Conservation (phyloP, 1,140 invertebrate species). For the Trypoxylus dichotomus region DNA sequence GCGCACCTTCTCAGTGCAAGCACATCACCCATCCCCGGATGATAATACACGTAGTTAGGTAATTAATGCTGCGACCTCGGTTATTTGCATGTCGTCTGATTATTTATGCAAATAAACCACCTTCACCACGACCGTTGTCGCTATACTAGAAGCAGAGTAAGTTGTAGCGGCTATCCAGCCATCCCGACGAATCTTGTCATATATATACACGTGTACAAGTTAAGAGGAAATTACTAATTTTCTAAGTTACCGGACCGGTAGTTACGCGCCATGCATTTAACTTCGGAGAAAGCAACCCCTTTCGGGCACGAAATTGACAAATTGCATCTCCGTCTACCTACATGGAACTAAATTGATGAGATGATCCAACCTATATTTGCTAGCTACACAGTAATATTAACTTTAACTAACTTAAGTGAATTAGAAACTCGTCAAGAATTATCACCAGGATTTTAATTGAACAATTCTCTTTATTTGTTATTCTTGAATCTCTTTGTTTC, state of each 20-base stretch:
- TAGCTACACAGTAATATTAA: slow-evolving; percentile 17
- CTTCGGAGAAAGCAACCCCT: background rate
- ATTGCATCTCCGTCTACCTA: slow-evolving; percentile 10
- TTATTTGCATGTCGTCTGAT: slow-evolving; percentile 49
- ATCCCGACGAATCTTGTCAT: background rate
- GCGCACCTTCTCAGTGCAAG: background rate
- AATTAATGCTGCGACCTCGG: slow-evolving; percentile 47
- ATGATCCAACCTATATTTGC: background rate
- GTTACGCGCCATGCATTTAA: slow-evolving; percentile 33
- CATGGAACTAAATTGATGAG: background rate
- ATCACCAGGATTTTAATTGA: too few species aligned
- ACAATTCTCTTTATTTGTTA: too few species aligned
- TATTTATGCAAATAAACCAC: slow-evolving; percentile 50
- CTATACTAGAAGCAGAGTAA: background rate
- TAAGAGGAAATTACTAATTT: slow-evolving; percentile 50
- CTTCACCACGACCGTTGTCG: slow-evolving; percentile 10
- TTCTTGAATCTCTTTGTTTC: too few species aligned
- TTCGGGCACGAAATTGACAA: slow-evolving; percentile 29
- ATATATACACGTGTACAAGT: slow-evolving; percentile 12
- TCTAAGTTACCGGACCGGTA: slow-evolving; percentile 38
- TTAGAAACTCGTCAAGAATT: too few species aligned
- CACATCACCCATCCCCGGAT: slow-evolving; percentile 29
- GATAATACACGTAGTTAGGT: slow-evolving; percentile 43
- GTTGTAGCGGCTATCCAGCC: background rate
- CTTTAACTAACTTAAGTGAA: too few species aligned